Evolutionary conservation across 1,140 invertebrate species (phyloP).

Genomic region (Drosophila nasuta): DNA sequence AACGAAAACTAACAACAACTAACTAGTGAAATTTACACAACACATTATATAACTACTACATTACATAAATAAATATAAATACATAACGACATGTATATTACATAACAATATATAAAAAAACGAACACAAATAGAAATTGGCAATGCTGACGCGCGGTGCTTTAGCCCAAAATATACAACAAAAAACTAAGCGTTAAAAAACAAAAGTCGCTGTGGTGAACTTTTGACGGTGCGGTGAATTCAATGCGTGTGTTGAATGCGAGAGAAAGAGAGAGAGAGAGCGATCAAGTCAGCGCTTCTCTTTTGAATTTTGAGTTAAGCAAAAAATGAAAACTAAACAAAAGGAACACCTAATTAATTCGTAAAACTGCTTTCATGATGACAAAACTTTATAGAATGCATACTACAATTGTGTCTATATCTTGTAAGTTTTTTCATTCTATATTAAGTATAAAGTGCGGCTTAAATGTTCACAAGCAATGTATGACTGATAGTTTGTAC

Average conservation of each 20-base stretch:
- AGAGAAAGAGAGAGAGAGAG: not conserved
- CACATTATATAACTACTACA: constrained; percentile 27
- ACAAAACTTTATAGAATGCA: constrained; percentile 13
- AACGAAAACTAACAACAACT: constrained; percentile 48
- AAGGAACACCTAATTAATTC: constrained; percentile 1
- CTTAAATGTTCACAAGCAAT: constrained; percentile 65
- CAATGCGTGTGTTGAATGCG: constrained; percentile 1
- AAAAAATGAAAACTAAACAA: not conserved
- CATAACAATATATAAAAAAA: constrained; percentile 26
- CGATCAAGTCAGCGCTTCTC: not conserved
- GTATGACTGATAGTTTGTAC: constrained; percentile 84
- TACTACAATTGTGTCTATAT: constrained; percentile 40
- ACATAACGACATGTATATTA: constrained; percentile 38
- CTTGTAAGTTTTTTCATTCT: constrained; percentile 19
- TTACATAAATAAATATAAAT: constrained; percentile 50
- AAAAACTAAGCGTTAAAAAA: constrained; percentile 15
- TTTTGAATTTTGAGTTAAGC: constrained; percentile 1
- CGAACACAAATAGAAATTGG: constrained; percentile 39
- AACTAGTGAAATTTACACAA: constrained; percentile 78
- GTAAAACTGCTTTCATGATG: constrained; percentile 2
- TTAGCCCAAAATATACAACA: constrained; percentile 46
- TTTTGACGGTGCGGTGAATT: not conserved
- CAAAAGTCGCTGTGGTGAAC: constrained; percentile 1
- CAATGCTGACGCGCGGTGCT: constrained; percentile 79
- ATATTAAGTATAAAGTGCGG: constrained; percentile 49